Evolutionary conservation across 2,797 vertebrate species (phyloP).

Genomic region (Hippoglossus hippoglossus): DNA sequence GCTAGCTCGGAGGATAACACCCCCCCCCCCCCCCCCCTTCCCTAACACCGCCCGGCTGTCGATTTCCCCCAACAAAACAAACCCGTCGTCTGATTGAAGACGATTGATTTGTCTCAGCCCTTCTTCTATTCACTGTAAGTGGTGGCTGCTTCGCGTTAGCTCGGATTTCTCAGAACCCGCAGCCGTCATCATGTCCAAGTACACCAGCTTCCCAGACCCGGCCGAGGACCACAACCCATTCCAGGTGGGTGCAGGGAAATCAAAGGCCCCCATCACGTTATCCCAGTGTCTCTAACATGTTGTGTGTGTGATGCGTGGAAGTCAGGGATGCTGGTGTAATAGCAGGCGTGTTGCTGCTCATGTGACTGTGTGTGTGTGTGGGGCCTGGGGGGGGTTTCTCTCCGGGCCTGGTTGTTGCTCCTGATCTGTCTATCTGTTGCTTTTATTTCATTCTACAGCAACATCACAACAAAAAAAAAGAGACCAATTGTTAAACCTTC

Average conservation of each 20-base stretch:
- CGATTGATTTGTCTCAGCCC: background rate
- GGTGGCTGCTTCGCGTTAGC: conserved; percentile 31
- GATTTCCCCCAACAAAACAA: conserved; percentile 4
- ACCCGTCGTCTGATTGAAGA: background rate
- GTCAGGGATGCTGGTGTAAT: conserved; percentile 30
- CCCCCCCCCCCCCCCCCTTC: too few species aligned
- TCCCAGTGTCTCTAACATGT: background rate
- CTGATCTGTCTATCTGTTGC: conserved; percentile 40
- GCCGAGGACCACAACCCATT: conserved; percentile 85
- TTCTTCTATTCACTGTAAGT: background rate
- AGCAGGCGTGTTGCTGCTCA: conserved; percentile 59
- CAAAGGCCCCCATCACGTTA: background rate
- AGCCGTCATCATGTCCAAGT: conserved; percentile 77
- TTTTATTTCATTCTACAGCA: background rate
- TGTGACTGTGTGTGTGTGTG: conserved; percentile 51
- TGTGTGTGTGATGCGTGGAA: conserved; percentile 19
- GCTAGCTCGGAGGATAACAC: conserved; percentile 8
- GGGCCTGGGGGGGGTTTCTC: background rate
- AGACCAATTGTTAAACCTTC: background rate
- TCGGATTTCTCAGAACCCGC: background rate
- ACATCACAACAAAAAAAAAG: background rate
- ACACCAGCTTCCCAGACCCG: conserved; percentile 81
- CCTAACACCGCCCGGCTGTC: conserved; percentile 7
- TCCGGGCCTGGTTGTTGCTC: conserved; percentile 24
- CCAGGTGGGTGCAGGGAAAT: conserved; percentile 72